Base-by-base conservation (phyloP, 2,888 invertebrate species). In the Ashinkailepas kermadecensis region DNA sequence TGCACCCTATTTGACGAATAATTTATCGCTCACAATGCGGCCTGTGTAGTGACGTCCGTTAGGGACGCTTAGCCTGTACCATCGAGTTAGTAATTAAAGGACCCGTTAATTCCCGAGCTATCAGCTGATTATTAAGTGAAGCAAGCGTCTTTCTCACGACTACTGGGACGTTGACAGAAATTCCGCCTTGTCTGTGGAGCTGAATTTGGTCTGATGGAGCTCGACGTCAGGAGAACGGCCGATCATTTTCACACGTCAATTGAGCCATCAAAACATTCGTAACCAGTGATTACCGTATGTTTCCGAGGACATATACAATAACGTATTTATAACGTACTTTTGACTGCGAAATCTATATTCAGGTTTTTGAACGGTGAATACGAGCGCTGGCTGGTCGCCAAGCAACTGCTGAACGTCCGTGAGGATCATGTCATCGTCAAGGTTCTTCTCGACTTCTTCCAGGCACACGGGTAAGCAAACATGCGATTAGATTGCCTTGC, bases 381-480 rank as follows among this genome's bases (percentile, higher is more conserved):
- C 25, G 74, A 74, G 11, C 39, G 74, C 10, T 74, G 39, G 54
- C 12, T 54, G 6, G 12, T 9, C 18, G 18, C 21, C 3, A 74
- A 74, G 18, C 54, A 25, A 1, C 2, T 54, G 0, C 54, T 74
- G 25, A 74, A 74, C 9, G 74, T 74, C 7, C 39, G 54, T 3
- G 74, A 74, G 10, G 74, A 74, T 18, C 74, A 74, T 54, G 54
- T 74, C 9, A 21, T 74, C 15, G 74, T 54, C 4, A 74, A 54
- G 10, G 74, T 74, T 39, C 25, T 74, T 39, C 74, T 74, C 13
- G 74, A 74, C 54, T 74, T 74, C 54, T 74, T 74, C 21, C 74
- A 74, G 54, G n/a, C 54, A 74, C 74, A 74, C 18, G 74, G 74
- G 74, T 74, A 54, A 18, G n/a, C 18, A 4, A 18, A 18, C 1